Evolutionary conservation across 2,888 invertebrate species (phyloP), one percentile per base, ranked within the genome.

Genomic region (Axea sp.): DNA sequence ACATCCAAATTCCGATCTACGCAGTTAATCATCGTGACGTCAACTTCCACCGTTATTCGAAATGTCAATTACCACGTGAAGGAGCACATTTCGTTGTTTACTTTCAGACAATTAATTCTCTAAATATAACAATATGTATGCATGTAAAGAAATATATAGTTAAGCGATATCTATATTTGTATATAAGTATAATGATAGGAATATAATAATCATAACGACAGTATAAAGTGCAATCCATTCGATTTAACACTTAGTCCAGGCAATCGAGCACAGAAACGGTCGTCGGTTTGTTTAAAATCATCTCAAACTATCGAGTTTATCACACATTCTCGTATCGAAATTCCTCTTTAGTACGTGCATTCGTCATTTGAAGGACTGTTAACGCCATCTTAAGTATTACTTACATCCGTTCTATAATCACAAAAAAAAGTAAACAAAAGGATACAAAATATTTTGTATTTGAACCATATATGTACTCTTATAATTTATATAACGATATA

Each of bases 201-300:
- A 19, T 41, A 35, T 30, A 45, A 19, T 37, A 19, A 19, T n/a
- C 43, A 37, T 15, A 33, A 35, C 43, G 45, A 51, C 57, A 43
- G 19, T 68, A 71, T 73, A 78, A 78, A 78, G 76, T 78, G 78
- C 76, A 76, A 77, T 77, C 76, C 78, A 78, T 76, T 77, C 68
- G 73, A 74, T 71, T 68, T 19, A 53, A 53, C 47, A 64, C 43
- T 55, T 28, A 72, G 31, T 53, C 41, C 71, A 64, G 57, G 64
- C 64, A 64, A 64, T 65, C 37, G 49, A 59, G 53, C 37, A 57
- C 45, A 64, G 49, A 57, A 57, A 55, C 53, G 33, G 33, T 41
- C 49, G 35, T 35, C 30, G 55, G 37, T 41, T 62, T 26, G 19
- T 47, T 39, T 24, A 45, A 28, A 55, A 6, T 35, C 11, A 26